Percentiles rank a stretch among this genome's conserved stretches.
These are phyloP conservation scores for Plusia festucae DNA, from an alignment of 2,888 invertebrate species.

Conservation along the genomic window DNA sequence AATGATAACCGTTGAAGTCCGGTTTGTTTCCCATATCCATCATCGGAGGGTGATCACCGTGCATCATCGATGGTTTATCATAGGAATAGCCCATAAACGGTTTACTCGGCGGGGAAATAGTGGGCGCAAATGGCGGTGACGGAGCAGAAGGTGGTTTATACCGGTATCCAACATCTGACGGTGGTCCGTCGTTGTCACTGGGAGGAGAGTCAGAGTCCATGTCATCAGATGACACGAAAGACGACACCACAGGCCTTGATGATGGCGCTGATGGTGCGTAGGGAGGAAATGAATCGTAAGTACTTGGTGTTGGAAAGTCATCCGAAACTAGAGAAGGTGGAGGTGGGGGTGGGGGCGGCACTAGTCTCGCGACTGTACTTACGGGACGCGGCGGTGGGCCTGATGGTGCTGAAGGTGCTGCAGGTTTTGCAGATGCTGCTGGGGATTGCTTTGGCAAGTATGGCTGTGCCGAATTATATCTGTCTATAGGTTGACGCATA, in stretches of 20 bases:
- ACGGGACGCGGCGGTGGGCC: constrained; percentile 61
- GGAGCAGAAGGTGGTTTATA: constrained; percentile 75
- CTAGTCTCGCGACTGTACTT: constrained; percentile 48
- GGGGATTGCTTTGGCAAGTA: constrained; percentile 82
- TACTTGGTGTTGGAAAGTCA: constrained; percentile 77
- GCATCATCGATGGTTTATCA: constrained; percentile 74
- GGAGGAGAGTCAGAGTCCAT: constrained; percentile 62
- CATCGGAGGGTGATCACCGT: constrained; percentile 56
- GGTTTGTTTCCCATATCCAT: constrained; percentile 67
- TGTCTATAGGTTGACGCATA: constrained; percentile 74
- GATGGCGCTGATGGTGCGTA: constrained; percentile 67
- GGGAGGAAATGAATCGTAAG: constrained; percentile 84
- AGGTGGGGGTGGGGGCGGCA: constrained; percentile 52
- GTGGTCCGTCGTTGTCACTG: constrained; percentile 59
- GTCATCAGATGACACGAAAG: constrained; percentile 66
- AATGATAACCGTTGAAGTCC: constrained; percentile 76
- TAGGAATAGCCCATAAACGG: constrained; percentile 79
- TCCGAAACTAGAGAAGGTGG: constrained; percentile 64
- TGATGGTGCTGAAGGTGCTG: constrained; percentile 10
- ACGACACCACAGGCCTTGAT: constrained; percentile 56
- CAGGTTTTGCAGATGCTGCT: constrained; percentile 31
- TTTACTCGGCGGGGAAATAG: constrained; percentile 70
- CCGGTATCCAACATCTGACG: constrained; percentile 73
- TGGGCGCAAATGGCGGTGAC: constrained; percentile 43
- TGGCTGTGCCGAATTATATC: constrained; percentile 87